Evolutionary conservation across 1,140 invertebrate genomes (phyloP).

Genomic region (Drosophila nigrodunni): DNA sequence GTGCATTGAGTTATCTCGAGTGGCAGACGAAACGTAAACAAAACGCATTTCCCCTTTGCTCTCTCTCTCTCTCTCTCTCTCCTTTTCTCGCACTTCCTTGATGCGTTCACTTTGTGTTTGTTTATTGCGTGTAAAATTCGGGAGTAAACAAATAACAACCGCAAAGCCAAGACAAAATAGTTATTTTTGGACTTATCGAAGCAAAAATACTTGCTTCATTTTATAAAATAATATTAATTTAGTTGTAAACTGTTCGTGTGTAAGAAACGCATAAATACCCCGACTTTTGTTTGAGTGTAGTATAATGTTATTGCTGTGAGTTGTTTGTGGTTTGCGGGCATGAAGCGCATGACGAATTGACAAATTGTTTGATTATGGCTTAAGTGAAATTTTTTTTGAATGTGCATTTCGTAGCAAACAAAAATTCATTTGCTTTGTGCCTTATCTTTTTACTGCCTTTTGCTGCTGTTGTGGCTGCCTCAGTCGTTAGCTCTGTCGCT

Average conservation of each 20-base stretch:
- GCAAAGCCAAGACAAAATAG: slow-evolving; percentile 17
- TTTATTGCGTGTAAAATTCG: slow-evolving; percentile 75
- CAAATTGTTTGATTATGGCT: slow-evolving; percentile 39
- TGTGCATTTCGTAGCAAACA: slow-evolving; percentile 31
- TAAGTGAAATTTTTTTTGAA: slow-evolving; percentile 23
- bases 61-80: background rate
- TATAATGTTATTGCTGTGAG: slow-evolving; percentile 22
- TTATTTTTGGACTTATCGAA: background rate
- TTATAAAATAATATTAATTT: too few relatives aligned
- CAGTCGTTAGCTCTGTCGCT: background rate
- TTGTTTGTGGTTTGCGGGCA: slow-evolving; percentile 66
- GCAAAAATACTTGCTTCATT: background rate
- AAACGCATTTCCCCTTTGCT: slow-evolving; percentile 33
- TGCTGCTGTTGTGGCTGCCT: background rate
- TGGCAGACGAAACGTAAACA: slow-evolving; percentile 44
- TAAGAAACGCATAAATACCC: background rate
- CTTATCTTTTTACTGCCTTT: slow-evolving; percentile 7
- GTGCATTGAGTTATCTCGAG: slow-evolving; percentile 27
- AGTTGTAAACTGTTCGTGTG: background rate
- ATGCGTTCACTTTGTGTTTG: slow-evolving; percentile 42
- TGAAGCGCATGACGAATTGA: slow-evolving; percentile 44
- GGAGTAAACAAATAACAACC: slow-evolving; percentile 57
- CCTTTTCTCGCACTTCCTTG: background rate
- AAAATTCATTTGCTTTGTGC: slow-evolving; percentile 24
- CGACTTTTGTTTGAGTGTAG: background rate